phyloP scores from a whole-genome alignment of 2,888 invertebrate species.

The Allolobophora icterica region DNA sequence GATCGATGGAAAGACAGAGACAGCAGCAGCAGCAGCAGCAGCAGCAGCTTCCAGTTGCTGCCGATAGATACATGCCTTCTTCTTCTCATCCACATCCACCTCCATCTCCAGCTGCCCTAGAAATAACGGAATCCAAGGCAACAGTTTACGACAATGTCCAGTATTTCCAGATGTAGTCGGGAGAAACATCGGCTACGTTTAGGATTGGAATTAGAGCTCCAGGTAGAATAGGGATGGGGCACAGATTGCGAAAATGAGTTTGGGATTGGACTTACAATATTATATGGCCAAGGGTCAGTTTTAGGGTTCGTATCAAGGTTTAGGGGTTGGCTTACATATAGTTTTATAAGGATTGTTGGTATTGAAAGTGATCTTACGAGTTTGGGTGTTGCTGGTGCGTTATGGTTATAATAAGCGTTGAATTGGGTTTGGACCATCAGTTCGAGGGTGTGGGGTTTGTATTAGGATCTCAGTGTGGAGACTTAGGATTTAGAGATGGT shows the following conservation, averaged over 20 bases:
- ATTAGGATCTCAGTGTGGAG: not conserved
- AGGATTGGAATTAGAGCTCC: not conserved
- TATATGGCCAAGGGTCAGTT: not conserved
- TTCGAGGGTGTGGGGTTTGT: not conserved
- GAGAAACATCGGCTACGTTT: not conserved
- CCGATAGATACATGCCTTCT: not conserved
- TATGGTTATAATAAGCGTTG: not conserved
- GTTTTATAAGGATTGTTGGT: not conserved
- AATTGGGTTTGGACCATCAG: not conserved
- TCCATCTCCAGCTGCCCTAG: not conserved
- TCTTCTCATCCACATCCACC: not conserved
- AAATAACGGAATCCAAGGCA: slow-evolving; percentile 42
- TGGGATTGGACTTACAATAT: not conserved
- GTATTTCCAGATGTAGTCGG: slow-evolving; percentile 40
- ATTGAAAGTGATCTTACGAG: not conserved
- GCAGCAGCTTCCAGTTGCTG: not conserved
- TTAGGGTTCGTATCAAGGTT: not conserved
- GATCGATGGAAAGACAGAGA: not conserved
- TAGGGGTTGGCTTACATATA: not conserved
- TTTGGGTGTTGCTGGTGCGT: not conserved
- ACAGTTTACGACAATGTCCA: slow-evolving; percentile 48
- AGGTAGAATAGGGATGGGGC: not conserved
- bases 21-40: not conserved
- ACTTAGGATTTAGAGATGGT: not conserved
- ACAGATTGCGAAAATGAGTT: not conserved